Conservation (phyloP, 2,888 invertebrate species). For the Sylvicola cinctus region DNA sequence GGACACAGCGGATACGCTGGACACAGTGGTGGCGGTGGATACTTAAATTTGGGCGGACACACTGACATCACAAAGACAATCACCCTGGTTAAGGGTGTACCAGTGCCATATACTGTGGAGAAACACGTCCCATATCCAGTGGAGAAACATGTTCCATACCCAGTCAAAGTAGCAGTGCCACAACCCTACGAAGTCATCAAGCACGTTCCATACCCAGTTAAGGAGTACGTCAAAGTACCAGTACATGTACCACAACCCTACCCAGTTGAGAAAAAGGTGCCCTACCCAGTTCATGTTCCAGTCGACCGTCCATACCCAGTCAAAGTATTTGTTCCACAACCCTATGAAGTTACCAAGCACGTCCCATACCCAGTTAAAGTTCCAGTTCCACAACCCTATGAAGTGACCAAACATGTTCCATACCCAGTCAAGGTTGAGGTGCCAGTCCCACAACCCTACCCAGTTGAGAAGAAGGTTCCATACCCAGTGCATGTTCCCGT, state of each 20-base stretch:
- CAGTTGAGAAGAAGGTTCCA: slow-evolving; percentile 29
- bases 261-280: slow-evolving; percentile 31
- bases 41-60: slow-evolving; percentile 28
- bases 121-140: slow-evolving; percentile 35
- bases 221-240: slow-evolving; percentile 35
- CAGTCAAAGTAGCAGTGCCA: slow-evolving; percentile 28
- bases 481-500: slow-evolving; percentile 38
- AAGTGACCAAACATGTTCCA: slow-evolving; percentile 40
- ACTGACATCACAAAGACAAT: slow-evolving; percentile 41
- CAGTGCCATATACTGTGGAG: slow-evolving; percentile 52
- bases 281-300: slow-evolving; percentile 34
- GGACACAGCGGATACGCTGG: slow-evolving; percentile 12
- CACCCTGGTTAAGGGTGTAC: slow-evolving; percentile 52
- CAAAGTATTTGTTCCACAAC: slow-evolving; percentile 38
- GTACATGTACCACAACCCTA: slow-evolving; percentile 36
- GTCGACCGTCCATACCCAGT: slow-evolving; percentile 24
- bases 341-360: slow-evolving; percentile 45
- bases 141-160: slow-evolving; percentile 40
- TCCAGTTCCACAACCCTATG: slow-evolving; percentile 43
- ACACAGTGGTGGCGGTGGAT: slow-evolving; percentile 2
- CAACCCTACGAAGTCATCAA: slow-evolving; percentile 34
- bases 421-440: slow-evolving; percentile 23
- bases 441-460: slow-evolving; percentile 37
- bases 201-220: slow-evolving; percentile 34
- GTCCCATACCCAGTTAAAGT: slow-evolving; percentile 39